Conservation (phyloP, 2,113 vertebrate genomes). For the Pogonocichla stellata region DNA sequence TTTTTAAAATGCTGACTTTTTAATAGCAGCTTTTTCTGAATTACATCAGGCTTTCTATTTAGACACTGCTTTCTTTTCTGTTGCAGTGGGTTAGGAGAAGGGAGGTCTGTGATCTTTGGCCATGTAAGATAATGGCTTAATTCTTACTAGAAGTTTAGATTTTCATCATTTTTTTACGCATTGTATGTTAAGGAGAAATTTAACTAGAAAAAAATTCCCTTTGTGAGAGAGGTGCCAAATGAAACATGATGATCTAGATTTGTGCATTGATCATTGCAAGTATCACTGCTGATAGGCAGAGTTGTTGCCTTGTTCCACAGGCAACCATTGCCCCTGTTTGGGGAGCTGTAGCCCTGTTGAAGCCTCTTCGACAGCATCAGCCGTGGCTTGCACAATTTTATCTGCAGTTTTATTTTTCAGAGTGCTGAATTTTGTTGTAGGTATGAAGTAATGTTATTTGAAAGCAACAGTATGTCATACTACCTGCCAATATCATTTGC, state of each 20-base stretch:
- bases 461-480: background rate
- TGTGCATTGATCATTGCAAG: background rate
- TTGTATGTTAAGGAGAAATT: background rate
- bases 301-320: accelerated
- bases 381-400: background rate
- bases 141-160: background rate
- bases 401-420: background rate
- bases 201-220: background rate
- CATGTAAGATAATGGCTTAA: background rate
- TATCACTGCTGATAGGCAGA: background rate
- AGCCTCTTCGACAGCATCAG: background rate
- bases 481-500: background rate
- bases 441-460: background rate
- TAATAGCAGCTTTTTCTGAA: slow-evolving; percentile 24
- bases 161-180: background rate
- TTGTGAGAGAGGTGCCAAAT: background rate
- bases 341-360: background rate
- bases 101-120: background rate
- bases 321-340: background rate
- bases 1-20: slow-evolving; percentile 49
- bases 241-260: background rate
- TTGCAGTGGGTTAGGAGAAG: background rate
- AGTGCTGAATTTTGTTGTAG: background rate
- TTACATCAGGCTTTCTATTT: slow-evolving; percentile 26
- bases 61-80: background rate